These are phyloP conservation scores for Thecocarcelia acutangulata DNA, from an alignment of 2,888 invertebrate genomes.

Conservation along the genomic window DNA sequence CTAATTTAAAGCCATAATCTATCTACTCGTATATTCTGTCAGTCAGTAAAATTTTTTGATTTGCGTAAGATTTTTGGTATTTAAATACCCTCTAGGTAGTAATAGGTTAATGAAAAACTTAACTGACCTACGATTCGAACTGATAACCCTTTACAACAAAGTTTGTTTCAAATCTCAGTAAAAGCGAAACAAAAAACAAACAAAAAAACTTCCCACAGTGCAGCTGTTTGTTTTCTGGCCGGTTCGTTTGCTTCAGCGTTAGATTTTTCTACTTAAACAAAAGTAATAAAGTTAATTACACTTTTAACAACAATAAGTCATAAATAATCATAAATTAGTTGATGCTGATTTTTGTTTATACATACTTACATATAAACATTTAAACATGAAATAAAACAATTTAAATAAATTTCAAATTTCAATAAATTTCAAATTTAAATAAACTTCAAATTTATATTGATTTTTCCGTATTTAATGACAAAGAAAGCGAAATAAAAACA, in stretches of 20 bases:
- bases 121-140: conserved; percentile 49
- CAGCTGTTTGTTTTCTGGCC: conserved; percentile 4
- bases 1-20: too few species aligned
- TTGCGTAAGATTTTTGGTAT: too few species aligned
- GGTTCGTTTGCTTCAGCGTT: neutral
- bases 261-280: conserved; percentile 15
- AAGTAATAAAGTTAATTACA: conserved; percentile 6
- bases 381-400: neutral
- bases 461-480: neutral
- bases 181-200: conserved; percentile 28
- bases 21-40: too few species aligned
- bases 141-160: conserved; percentile 51
- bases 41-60: too few species aligned
- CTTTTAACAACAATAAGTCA: neutral
- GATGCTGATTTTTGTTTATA: neutral
- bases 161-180: neutral
- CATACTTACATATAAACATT: too few species aligned
- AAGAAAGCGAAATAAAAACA: neutral
- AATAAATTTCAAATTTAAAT: neutral
- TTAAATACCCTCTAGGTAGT: too few species aligned
- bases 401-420: too few species aligned
- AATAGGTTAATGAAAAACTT: conserved; percentile 40
- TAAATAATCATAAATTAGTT: conserved; percentile 20
- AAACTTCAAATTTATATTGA: conserved; percentile 17
- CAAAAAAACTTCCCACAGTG: conserved; percentile 51